Evolutionary conservation across 2,113 vertebrate genomes (phyloP).

Genomic region (Formicarius rufipectus): DNA sequence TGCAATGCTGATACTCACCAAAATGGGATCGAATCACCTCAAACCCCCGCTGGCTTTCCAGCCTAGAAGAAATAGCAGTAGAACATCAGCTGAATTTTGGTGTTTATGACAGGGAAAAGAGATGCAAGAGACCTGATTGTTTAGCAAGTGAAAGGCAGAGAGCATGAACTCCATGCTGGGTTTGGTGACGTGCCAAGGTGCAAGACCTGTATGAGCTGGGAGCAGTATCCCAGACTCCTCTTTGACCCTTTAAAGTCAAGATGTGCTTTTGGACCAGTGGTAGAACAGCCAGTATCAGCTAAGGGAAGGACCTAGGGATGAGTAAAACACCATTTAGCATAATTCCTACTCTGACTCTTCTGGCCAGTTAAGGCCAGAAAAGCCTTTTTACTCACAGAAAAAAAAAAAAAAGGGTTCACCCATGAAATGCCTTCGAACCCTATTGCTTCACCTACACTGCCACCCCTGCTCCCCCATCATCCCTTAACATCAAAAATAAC

Average conservation of each 20-base stretch:
- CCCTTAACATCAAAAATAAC: background rate
- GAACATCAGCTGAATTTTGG: background rate
- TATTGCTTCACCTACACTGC: background rate
- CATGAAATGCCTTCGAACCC: background rate
- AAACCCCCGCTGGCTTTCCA: background rate
- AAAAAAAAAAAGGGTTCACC: background rate
- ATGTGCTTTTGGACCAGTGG: background rate
- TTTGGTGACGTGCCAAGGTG: fast-evolving
- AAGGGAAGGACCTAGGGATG: background rate
- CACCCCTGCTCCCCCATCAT: background rate
- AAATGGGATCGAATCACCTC: slow-evolving; percentile 22
- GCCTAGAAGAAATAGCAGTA: slow-evolving; percentile 37
- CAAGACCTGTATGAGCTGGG: fast-evolving
- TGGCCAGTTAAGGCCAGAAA: background rate
- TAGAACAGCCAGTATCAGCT: background rate
- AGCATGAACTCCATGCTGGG: background rate
- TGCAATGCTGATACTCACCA: slow-evolving; percentile 41
- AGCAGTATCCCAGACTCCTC: background rate
- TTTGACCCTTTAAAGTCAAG: background rate
- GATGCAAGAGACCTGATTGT: background rate
- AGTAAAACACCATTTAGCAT: background rate
- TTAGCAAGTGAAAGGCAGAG: background rate
- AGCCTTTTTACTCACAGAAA: background rate
- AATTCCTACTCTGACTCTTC: background rate
- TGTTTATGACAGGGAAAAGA: background rate